Evolutionary conservation across 1,140 invertebrate genomes (phyloP), one percentile per base, ranked within the genome.

Genomic region (Brachionus calyciflorus): DNA sequence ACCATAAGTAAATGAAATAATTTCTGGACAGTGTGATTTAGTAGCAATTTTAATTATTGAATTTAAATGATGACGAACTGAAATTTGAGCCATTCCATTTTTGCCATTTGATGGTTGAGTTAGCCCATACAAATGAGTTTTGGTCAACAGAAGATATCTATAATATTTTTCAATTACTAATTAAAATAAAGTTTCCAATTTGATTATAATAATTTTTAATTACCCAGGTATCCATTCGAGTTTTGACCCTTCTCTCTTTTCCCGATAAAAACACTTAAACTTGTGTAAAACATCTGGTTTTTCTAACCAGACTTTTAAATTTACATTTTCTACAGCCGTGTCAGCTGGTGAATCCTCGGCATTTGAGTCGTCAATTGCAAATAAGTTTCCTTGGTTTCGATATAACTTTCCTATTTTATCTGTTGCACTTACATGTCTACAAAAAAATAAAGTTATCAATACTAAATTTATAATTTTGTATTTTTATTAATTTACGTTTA

Each of bases 231-330:
- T 77, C 46, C 81, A 89, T 88, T 89, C 92, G 80, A 92, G 90
- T 82, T 91, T 90, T 87, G 91, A 91, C 79, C 90, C 90, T 2
- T 91, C 91, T 86, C 93, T 94, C 65, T 91, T 89, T 83, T 91
- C 91, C 0, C 96, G 90, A 86, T 97, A 93, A 85, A 93, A 90
- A 84, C 95, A 97, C 77, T 90, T 89, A 85, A 94, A 97, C 68
- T 89, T 89, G 82, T 91, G 90, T 63, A 94, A 87, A 17, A 95
- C 88, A 80, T 93, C 91, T 1, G 91, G 88, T 84, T 91, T 90
- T 83, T 93, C 93, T 55, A 93, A 84, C 88, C 92, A 94, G 1
- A 88, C 84, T 30, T 87, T 87, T 68, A 92, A 86, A 48, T 88
- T 88, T 14, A 92, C 89, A 3, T 76, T 63, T 28, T 76, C 75